Percentiles rank a stretch among this genome's conserved stretches.
Conservation (phyloP, 2,888 invertebrate species). For the Acanthosepion esculentum region DNA sequence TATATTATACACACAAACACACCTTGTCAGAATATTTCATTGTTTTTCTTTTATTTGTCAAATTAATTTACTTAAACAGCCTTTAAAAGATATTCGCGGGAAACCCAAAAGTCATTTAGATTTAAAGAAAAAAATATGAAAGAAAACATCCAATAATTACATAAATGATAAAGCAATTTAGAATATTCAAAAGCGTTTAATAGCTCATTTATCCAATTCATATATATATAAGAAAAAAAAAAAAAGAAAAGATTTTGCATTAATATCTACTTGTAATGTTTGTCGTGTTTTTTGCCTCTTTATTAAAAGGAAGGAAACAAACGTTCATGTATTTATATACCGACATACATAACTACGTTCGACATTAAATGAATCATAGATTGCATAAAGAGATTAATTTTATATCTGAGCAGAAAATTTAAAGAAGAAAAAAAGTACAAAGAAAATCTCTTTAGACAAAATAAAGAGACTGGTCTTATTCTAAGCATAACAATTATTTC, state of each 20-base stretch:
- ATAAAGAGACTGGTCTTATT: slow-evolving; percentile 16
- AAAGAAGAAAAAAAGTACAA: not conserved
- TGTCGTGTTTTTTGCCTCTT: not conserved
- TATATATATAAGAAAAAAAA: not conserved
- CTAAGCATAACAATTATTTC: not conserved
- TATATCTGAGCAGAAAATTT: not conserved
- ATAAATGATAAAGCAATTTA: not conserved
- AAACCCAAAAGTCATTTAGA: not conserved
- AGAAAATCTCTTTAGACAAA: not conserved
- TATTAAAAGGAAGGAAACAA: slow-evolving; percentile 8
- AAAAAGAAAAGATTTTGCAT: not conserved
- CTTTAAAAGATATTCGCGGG: not conserved
- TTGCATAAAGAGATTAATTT: slow-evolving; percentile 33
- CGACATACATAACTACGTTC: not conserved
- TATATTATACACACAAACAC: too few relatives aligned
- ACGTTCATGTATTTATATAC: not conserved
- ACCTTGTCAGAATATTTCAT: not conserved
- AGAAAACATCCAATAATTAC: not conserved
- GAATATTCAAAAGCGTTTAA: slow-evolving; percentile 1
- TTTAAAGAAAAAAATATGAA: not conserved
- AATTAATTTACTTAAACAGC: not conserved
- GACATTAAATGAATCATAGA: not conserved
- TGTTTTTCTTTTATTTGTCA: not conserved
- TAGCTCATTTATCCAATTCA: slow-evolving; percentile 33
- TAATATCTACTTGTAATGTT: not conserved